Base-by-base conservation (phyloP, 2,113 vertebrate species). In the Picathartes gymnocephalus region DNA sequence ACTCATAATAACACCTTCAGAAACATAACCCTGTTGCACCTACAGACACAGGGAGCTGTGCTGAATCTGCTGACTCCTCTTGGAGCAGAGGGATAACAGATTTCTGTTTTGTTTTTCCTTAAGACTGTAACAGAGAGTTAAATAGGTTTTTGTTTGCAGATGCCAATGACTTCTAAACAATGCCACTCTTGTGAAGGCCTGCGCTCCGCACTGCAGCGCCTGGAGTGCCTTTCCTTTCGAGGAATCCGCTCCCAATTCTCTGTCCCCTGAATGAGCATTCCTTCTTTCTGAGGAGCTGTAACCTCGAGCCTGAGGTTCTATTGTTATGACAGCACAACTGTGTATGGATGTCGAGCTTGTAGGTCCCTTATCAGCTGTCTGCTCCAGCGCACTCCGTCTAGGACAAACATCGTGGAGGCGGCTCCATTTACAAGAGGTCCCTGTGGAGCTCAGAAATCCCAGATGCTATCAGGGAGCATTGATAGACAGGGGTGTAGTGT, bases 391-490 rank as follows among this genome's bases (percentile, higher is more conserved):
- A 89, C n/a, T 87, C 92, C 70, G 91, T 58, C 78, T 88, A 87
- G 90, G 73, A 83, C 64, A 95, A 93, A 93, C 66, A 94, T 31
- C 18, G 4, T 8, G n/a, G 58, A 47, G 42, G 62, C n/a, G 40
- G 71, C 82, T 95, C 56, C 62, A 60, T 85, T 95, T 78, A 90
- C 83, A 51, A 30, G 57, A 13, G 87, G 69, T 86, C 96, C 85
- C 95, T 37, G 82, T 12, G 33, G 84, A 4, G 39, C 80, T 68
- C 82, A 51, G 86, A 94, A 96, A 94, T 70, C 92, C 92, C 88
- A 96, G 97, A 97, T 96, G 93, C 72, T 95, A 97, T 97, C 97
- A 53, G 44, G 47, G 65, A 65, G 35, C 44, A 64, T 79, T 24
- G 50, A 45, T 56, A 86, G 95, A 86, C 94, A 71, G 91, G 60